A percentile compares a stretch with the other conserved stretches of the same genome.
phyloP scores from a whole-genome alignment of 2,797 vertebrate species.

The Siniperca scherzeri region DNA sequence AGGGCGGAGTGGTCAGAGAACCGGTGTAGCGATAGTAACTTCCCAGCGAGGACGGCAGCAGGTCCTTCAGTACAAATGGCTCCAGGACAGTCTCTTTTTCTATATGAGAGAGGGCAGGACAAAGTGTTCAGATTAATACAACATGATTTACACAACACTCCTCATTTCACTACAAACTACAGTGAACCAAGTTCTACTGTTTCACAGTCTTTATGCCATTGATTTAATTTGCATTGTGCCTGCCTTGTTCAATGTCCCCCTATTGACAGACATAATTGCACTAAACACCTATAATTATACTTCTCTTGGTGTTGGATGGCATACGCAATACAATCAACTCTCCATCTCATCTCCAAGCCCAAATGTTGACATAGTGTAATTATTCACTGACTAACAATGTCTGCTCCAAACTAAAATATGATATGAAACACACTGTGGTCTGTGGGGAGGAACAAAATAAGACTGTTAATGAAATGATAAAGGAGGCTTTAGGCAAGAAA shows the following conservation, averaged over 20 bases:
- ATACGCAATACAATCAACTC: slow-evolving; percentile 37
- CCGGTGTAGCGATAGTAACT: slow-evolving; percentile 97
- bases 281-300: slow-evolving; percentile 59
- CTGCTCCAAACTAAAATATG: slow-evolving; percentile 22
- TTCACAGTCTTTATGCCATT: slow-evolving; percentile 43
- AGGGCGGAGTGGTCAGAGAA: slow-evolving; percentile 96
- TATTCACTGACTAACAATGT: slow-evolving; percentile 25
- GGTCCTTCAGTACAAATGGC: slow-evolving; percentile 93
- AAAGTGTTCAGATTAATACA: slow-evolving; percentile 47
- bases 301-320: slow-evolving; percentile 23
- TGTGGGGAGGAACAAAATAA: not conserved
- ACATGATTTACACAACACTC: slow-evolving; percentile 28
- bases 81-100: slow-evolving; percentile 98
- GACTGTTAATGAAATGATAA: slow-evolving; percentile 24
- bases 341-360: slow-evolving; percentile 16
- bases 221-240: slow-evolving; percentile 62
- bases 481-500: not conserved
- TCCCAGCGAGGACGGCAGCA: slow-evolving; percentile 90
- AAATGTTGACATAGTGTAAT: slow-evolving; percentile 35
- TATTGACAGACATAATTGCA: slow-evolving; percentile 54
- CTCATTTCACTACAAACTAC: slow-evolving; percentile 25
- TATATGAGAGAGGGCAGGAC: slow-evolving; percentile 70
- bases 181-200: slow-evolving; percentile 38
- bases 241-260: slow-evolving; percentile 21
- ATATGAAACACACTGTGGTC: slow-evolving; percentile 21